Percentiles rank a stretch among this genome's conserved stretches.
Evolutionary conservation across 2,113 vertebrate genomes (phyloP).

Genomic region (Pangasianodon hypophthalmus): DNA sequence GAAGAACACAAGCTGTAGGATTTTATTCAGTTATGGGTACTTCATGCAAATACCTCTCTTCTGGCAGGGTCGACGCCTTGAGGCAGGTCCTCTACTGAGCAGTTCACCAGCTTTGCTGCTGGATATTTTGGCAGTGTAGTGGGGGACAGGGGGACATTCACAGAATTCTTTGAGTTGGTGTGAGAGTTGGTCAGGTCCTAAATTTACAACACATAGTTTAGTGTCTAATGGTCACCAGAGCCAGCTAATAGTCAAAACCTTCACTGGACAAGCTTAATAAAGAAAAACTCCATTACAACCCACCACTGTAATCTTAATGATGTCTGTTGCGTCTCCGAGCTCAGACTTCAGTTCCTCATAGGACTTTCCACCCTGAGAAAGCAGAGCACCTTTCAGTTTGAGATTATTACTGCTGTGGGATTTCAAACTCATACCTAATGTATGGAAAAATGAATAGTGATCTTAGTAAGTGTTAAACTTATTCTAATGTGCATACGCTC

Average conservation of each 20-base stretch:
- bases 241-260: background rate
- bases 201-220: constrained; percentile 24
- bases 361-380: constrained; percentile 75
- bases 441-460: background rate
- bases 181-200: constrained; percentile 65
- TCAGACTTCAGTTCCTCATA: constrained; percentile 76
- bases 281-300: constrained; percentile 50
- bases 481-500: constrained; percentile 70
- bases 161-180: constrained; percentile 24
- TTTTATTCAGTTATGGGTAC: background rate
- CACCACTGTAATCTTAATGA: constrained; percentile 71
- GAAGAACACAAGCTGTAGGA: background rate
- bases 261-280: background rate
- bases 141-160: background rate
- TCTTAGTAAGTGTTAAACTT: background rate
- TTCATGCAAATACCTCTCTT: constrained; percentile 74
- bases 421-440: background rate
- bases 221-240: background rate
- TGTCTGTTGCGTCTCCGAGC: constrained; percentile 66
- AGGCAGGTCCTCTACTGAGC: constrained; percentile 70
- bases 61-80: constrained; percentile 76
- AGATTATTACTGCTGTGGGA: background rate
- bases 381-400: constrained; percentile 25
- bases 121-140: constrained; percentile 68
- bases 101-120: constrained; percentile 73